Evolutionary conservation across 2,888 invertebrate species (phyloP), one percentile per base, ranked within the genome.

Genomic region (Torymus tubicola): DNA sequence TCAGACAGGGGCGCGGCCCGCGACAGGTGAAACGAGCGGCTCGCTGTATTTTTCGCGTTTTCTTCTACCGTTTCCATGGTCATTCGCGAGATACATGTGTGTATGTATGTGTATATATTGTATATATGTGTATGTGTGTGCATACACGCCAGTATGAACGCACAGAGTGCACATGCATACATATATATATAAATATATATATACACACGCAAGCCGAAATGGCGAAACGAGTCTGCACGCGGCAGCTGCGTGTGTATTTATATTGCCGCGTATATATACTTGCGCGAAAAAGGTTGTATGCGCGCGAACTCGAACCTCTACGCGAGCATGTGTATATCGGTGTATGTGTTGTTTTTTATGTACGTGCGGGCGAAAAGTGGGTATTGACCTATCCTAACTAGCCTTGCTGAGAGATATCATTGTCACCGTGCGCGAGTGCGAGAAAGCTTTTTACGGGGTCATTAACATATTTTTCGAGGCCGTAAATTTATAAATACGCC

Each of bases 381-480:
- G 5, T 82, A 76, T 82, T 82, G 81, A 82, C 81, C 81, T 79
- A 82, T 79, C 75, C 81, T 13, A 78, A 75, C 64, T 13, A 73
- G 77, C 81, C 77, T 81, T 76, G 73, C 71, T 58, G 67, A 60
- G 72, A 57, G 72, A 57, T 77, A 73, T 58, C 71, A 73, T 77
- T 77, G 77, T 81, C 76, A 42, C 42, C 24, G 57, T 14, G 50
- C 21, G 52, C 8, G 50, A 24, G 42, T 50, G 24, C 4, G 3
- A 21, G 50, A 24, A 67, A 11, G 63, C 55, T 58, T 80, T 81
- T 80, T 71, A 82, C 74, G 67, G 77, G 80, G 70, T 74, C 80
- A 74, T 82, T 82, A 80, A 67, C 79, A 79, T 80, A 77, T 80
- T 82, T 80, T 12, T 24, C 81, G 76, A 82, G 82, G 82, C 65